Base-by-base conservation (phyloP, 2,797 vertebrate species). In the Spinus olivaceus region DNA sequence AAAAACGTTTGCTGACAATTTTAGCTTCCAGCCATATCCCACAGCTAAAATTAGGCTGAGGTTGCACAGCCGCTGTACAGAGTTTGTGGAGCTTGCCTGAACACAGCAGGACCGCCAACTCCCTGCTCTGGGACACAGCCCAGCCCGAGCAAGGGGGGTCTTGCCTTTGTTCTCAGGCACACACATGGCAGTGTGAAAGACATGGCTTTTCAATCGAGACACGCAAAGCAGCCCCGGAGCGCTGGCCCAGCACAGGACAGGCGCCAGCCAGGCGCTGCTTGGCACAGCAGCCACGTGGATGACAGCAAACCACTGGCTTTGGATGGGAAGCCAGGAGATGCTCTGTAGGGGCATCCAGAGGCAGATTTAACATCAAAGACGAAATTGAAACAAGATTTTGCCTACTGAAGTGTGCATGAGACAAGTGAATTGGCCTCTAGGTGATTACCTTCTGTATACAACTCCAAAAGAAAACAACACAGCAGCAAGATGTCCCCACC, bases 201-300 rank as follows among this genome's bases (percentile, higher is more conserved):
- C n/a, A 24, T 1, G 0, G 8, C 35, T 93, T 81, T 81, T 47
- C 44, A 65, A 76, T 2, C 0, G 0, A 83, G 73, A 53, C 3
- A 8, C 0, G 6, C 33, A 42, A 28, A 39, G 5, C 30, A 57
- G 54, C 12, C 49, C 8, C 37, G 39, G 69, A 80, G 35, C 8
- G 4, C 27, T 21, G 7, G 44, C 30, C 7, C 2, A 21, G 65
- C 35, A n/a, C 35, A 35, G 28, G 53, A 24, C 4, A 0, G 3
- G 2, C 0, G 1, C 50, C 56, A 70, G 61, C 5, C 8, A 0
- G 46, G 73, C 0, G 0, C 54, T 54, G 32, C 32, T 32, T 2
- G 11, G 37, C 50, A 14, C 2, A 47, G 32, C 1, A 1, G 27
- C 44, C 8, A 3, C 1, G 6, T 32, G 56, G 49, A 19, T 33